A percentile compares a stretch with the other conserved stretches of the same genome.
Conservation (phyloP, 23 tunicate genomes). For the Clavelina lepadiformis region DNA sequence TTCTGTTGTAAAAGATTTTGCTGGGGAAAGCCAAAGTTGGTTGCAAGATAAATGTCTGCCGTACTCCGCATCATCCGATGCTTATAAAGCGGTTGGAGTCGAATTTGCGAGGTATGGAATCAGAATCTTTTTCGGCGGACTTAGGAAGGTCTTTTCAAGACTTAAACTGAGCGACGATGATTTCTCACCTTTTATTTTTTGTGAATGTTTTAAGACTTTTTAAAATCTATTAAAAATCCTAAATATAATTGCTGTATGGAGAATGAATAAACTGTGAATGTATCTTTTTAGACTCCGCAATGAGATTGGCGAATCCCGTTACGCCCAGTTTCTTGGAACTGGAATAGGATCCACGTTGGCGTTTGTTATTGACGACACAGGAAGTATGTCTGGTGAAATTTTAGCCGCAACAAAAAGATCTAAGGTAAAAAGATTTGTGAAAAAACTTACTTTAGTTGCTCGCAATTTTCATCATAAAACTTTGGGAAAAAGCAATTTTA, state of each 20-base stretch:
- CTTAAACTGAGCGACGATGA: too few species aligned
- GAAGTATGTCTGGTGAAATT: slow-evolving; percentile 86
- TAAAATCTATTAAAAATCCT: background rate
- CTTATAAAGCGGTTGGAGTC: slow-evolving; percentile 31
- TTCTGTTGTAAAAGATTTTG: slow-evolving; percentile 32
- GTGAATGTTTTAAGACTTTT: background rate
- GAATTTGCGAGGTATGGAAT: slow-evolving; percentile 79
- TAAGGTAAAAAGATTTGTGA: too few species aligned
- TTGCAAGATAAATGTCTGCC: slow-evolving; percentile 27
- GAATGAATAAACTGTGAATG: too few species aligned
- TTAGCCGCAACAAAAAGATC: slow-evolving; percentile 69
- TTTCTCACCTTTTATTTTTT: background rate
- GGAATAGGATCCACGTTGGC: slow-evolving; percentile 68
- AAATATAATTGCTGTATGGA: too few species aligned
- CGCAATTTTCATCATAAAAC: background rate
- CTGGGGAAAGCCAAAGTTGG: slow-evolving; percentile 27
- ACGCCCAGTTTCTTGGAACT: slow-evolving; percentile 50
- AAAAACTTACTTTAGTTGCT: too few species aligned
- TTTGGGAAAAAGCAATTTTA: background rate
- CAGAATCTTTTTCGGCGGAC: too few species aligned
- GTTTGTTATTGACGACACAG: slow-evolving; percentile 83
- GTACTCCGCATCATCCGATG: background rate
- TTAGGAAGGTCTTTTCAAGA: too few species aligned
- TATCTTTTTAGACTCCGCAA: slow-evolving; percentile 45
- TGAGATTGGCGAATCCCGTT: slow-evolving; percentile 60